phyloP scores from a whole-genome alignment of 1,140 invertebrate species.

The Bombus balteatus region DNA sequence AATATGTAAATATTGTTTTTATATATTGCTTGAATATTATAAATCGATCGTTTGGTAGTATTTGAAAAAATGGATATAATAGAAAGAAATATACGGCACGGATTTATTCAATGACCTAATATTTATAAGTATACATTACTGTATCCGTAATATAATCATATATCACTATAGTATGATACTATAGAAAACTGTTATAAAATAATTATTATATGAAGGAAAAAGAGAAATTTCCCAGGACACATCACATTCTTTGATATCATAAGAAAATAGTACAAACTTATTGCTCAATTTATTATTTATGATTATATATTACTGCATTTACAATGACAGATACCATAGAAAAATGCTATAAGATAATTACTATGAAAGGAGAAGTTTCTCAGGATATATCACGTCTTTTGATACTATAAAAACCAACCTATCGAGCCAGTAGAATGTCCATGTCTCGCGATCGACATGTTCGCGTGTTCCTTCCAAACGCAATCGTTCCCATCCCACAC shows the following conservation, averaged over 20 bases:
- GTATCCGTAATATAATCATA: no score
- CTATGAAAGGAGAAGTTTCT: background rate
- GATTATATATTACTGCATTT: background rate
- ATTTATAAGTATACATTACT: background rate
- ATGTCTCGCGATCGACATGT: conserved; percentile 85
- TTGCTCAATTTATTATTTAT: background rate
- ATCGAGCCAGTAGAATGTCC: conserved; percentile 85
- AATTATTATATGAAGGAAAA: background rate
- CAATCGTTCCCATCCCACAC: conserved; percentile 83
- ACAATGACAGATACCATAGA: background rate
- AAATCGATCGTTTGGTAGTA: background rate
- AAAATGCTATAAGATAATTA: background rate
- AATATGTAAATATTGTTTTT: no score
- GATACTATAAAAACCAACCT: conserved; percentile 75
- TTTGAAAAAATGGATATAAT: background rate
- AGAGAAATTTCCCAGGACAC: background rate
- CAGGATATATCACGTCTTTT: background rate
- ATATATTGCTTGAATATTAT: background rate
- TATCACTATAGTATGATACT: background rate
- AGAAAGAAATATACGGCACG: no score
- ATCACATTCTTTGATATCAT: background rate
- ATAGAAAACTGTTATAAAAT: background rate
- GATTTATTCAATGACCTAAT: background rate
- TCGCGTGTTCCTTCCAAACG: conserved; percentile 82
- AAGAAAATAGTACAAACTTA: background rate